Base-by-base conservation (phyloP, 2,888 invertebrate species). In the Melieria crassipennis region DNA sequence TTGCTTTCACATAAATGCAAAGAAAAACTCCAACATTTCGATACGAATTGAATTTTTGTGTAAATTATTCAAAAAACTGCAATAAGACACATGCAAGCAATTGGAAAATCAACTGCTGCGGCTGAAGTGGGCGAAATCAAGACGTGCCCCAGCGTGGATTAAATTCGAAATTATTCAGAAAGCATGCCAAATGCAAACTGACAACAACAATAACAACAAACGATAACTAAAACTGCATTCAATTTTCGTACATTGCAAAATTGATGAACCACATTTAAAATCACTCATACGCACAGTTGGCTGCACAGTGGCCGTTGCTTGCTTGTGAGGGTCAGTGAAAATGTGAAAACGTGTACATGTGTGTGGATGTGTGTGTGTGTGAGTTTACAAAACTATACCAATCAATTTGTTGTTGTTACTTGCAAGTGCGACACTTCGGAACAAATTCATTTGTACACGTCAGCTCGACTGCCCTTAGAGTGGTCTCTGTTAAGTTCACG, bases 351-450 rank as follows among this genome's bases (percentile, higher is more conserved):
- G 60, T 48, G 50, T 7, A 4, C n/a, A n/a, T 62, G 10, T 56
- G 13, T 5, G 30, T 56, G 45, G 46, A 13, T 65, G 10, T 55
- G 50, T 52, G 13, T 61, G 47, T 48, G 6, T 48, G 11, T 50
- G 58, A 52, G 48, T 46, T 42, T 47, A 6, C 16, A 62, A 48
- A 50, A 48, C n/a, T 4, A 47, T 30, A 69, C 60, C 72, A 60
- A 65, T 69, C 50, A 66, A 58, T 58, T 42, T 30, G 30, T 58
- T 66, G 66, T 43, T 65, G 45, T 48, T 66, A 48, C 60, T 65
- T 48, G 46, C 3, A 30, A 30, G 30, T 30, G 30, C 2, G 30
- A 30, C 30, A 30, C 30, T 30, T 30, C 30, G 1, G 30, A 30
- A 30, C 3, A 30, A 9, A 52, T 50, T 7, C 55, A 66, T 58